A percentile compares a stretch with the other conserved stretches of the same genome.
phyloP scores from a whole-genome alignment of 2,888 invertebrate species.

The Malthinus flaveolus region DNA sequence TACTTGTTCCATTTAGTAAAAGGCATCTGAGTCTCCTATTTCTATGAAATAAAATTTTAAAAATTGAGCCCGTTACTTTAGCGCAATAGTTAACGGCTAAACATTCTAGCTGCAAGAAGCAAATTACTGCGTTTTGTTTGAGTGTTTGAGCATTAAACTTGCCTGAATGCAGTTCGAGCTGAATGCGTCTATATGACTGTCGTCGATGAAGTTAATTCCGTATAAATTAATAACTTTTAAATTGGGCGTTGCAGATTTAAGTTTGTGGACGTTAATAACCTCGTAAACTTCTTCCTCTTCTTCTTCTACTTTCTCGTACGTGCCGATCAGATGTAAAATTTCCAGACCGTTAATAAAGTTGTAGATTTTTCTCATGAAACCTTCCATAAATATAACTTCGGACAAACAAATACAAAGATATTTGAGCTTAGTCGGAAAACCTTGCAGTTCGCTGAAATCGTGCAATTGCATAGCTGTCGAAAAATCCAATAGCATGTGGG shows the following conservation, averaged over 20 bases:
- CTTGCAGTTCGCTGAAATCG: constrained; percentile 98
- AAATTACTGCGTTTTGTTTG: too few species aligned
- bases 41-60: constrained; percentile 91
- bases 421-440: constrained; percentile 95
- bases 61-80: constrained; percentile 94
- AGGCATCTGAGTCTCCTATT: constrained; percentile 90
- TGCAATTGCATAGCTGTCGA: constrained; percentile 99
- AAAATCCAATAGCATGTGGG: constrained; percentile 95
- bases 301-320: constrained; percentile 96
- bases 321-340: constrained; percentile 95
- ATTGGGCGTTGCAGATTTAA: constrained; percentile 98
- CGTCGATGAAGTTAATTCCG: constrained; percentile 97
- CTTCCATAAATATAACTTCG: constrained; percentile 99
- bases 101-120: constrained; percentile 79
- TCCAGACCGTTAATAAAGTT: constrained; percentile 98
- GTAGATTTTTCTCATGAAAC: constrained; percentile 99
- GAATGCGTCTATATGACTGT: constrained; percentile 98
- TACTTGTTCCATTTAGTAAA: constrained; percentile 96
- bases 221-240: constrained; percentile 96
- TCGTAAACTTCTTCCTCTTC: constrained; percentile 99
- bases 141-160: constrained; percentile 28
- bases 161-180: constrained; percentile 93
- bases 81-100: constrained; percentile 96
- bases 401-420: constrained; percentile 88
- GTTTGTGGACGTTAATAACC: constrained; percentile 97